These are phyloP conservation scores for Myodes glareolus DNA, from an alignment of 2,113 vertebrate species.

Conservation along the genomic window DNA sequence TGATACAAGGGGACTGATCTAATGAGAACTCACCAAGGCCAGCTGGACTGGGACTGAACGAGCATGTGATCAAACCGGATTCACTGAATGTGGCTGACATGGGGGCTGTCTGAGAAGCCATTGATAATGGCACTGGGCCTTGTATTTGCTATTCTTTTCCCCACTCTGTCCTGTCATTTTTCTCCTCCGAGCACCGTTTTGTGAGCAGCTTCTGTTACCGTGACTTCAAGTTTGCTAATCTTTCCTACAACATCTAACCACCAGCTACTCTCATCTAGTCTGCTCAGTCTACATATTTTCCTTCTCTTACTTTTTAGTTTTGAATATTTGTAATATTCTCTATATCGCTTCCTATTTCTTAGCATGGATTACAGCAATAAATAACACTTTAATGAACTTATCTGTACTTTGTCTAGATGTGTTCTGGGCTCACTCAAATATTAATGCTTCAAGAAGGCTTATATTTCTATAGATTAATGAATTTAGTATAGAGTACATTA, in stretches of 20 bases:
- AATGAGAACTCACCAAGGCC: no score
- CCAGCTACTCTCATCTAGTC: neutral
- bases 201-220: neutral
- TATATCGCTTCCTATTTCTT: neutral
- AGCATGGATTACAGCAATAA: neutral
- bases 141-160: neutral
- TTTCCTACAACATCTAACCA: neutral
- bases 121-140: no score
- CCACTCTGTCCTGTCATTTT: neutral
- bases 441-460: neutral
- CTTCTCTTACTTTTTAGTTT: neutral
- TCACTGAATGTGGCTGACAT: no score
- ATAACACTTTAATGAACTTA: neutral
- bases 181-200: neutral
- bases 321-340: neutral
- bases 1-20: no score
- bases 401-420: neutral
- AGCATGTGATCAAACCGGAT: no score
- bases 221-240: neutral
- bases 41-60: no score
- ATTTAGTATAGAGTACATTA: neutral
- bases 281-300: neutral
- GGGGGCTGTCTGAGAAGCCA: no score
- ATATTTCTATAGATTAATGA: neutral
- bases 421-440: neutral